These are phyloP conservation scores for Tauraco hartlaubi DNA, from an alignment of 2,797 vertebrate genomes.

Conservation along the genomic window DNA sequence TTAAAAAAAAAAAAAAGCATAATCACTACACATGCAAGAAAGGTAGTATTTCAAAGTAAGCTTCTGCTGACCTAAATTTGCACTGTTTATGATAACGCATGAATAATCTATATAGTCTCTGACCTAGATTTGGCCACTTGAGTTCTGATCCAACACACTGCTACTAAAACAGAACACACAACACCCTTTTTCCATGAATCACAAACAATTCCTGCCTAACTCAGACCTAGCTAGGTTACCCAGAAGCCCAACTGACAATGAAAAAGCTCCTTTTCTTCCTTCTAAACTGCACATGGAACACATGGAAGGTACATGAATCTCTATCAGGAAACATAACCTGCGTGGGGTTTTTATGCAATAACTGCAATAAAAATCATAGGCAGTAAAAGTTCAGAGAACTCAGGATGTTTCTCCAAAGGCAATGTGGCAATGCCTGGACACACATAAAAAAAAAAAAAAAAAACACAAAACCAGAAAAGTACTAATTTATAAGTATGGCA, in stretches of 20 bases:
- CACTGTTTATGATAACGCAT: not conserved
- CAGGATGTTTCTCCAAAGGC: not conserved
- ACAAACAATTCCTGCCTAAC: not conserved
- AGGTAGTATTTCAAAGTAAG: not conserved
- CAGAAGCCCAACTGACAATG: not conserved
- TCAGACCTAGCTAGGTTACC: not conserved
- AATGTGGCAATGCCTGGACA: not conserved
- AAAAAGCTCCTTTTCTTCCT: not conserved
- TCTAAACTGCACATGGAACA: not conserved
- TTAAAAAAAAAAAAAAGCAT: not conserved
- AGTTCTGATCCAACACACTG: not conserved
- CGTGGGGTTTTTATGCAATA: not conserved
- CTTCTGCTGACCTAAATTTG: not conserved
- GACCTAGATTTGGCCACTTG: not conserved
- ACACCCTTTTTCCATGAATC: not conserved
- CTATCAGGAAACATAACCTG: not conserved
- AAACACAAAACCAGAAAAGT: not conserved
- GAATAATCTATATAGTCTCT: not conserved
- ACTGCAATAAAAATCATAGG: not conserved
- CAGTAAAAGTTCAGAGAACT: not conserved
- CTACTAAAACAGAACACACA: not conserved
- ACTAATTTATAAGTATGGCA: accelerated
- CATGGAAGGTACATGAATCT: accelerated
- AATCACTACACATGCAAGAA: not conserved
- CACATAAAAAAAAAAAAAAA: not conserved